These are phyloP conservation scores for Macrobrachium rosenbergii DNA, from an alignment of 1,140 invertebrate genomes.

Conservation along the genomic window DNA sequence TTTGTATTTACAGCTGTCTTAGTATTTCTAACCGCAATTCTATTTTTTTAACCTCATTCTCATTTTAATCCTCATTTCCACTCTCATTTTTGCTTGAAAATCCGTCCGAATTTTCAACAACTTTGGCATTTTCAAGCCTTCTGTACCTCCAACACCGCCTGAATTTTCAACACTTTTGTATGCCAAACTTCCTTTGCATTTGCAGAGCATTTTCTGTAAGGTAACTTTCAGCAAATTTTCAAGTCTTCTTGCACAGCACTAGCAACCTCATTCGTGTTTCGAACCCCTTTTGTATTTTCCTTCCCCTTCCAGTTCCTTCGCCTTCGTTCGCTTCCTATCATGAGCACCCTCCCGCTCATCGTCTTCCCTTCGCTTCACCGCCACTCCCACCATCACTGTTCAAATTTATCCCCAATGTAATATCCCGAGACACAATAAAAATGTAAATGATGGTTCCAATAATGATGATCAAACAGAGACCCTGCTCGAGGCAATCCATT, in stretches of 20 bases:
- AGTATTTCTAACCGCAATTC: too few relatives aligned
- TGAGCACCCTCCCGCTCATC: background rate
- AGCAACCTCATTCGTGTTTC: background rate
- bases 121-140: background rate
- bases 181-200: too few relatives aligned
- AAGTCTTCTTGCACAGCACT: too few relatives aligned
- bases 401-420: constrained; percentile 47
- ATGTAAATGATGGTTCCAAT: constrained; percentile 60
- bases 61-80: background rate
- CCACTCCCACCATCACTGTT: constrained; percentile 16
- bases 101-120: background rate
- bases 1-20: too few relatives aligned
- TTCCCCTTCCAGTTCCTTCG: background rate
- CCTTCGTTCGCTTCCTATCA: background rate
- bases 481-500: constrained; percentile 8
- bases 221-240: too few relatives aligned
- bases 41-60: background rate
- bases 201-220: too few relatives aligned
- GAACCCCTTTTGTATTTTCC: background rate
- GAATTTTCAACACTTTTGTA: too few relatives aligned
- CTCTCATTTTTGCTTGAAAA: background rate
- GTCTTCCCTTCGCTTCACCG: background rate
- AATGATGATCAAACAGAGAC: constrained; percentile 61
- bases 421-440: constrained; percentile 59
- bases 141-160: too few relatives aligned